Evolutionary conservation across 2,888 invertebrate genomes (phyloP), one percentile per base, ranked within the genome.

Genomic region (Autographa gamma): DNA sequence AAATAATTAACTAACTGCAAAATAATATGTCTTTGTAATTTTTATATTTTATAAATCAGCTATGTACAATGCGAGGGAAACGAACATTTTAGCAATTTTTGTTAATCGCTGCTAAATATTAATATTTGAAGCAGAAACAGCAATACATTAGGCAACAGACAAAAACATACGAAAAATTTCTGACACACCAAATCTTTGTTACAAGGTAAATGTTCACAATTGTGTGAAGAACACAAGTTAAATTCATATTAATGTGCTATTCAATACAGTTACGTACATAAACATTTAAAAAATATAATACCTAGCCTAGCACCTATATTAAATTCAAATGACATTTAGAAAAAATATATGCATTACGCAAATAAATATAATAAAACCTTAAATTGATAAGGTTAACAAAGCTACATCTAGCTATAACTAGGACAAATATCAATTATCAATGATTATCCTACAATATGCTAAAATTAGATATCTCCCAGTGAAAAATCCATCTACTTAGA

Each of bases 321-420:
- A 64, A 73, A 78, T 69, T 67, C 70, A 80, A 76, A 73, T 70
- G 66, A 68, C 65, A 78, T 71, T 65, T 73, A 73, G 67, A 77
- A 82, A 72, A 77, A 73, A 82, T 76, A 78, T 74, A 73, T 77
- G 77, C 82, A 83, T 90, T 88, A 85, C 90, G 75, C 76, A 82
- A 79, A 78, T 79, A 75, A 56, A 56, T 56, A 56, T 56, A 25
- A 56, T 56, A 56, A 56, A 56, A 56, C 54, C 60, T 63, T 59
- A 16, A 59, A 58, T 65, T 58, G n/a, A 41, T 65, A 73, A 69
- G 54, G 63, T 72, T 62, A 32, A 32, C 63, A 71, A 74, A 71
- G 71, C 71, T 71, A 71, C 67, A 60, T 67, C 68, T 76, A 77
- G 60, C 19, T 69, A 70, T 71, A 56, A 75, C 60, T 63, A 71